Evolutionary conservation across 2,113 vertebrate species (phyloP), one percentile per base, ranked within the genome.

Genomic region (Hydrolagus affinis): DNA sequence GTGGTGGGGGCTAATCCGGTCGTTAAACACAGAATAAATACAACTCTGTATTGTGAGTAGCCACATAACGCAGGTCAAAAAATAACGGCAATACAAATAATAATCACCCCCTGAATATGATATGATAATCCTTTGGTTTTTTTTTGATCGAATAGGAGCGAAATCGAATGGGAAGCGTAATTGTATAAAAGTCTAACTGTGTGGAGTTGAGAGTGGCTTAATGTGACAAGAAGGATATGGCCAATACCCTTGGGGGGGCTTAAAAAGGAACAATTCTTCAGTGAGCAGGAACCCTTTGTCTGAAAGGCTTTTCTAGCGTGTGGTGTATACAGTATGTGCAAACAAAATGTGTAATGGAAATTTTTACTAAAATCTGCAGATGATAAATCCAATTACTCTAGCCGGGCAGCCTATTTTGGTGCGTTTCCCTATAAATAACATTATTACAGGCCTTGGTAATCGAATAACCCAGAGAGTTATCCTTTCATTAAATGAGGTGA

Each of bases 271-370:
- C 60, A 59, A 66, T 30, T 28, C 25, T 64, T 80, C 64, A 64
- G n/a, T 4, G 23, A 68, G 62, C 30, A 66, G 60, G 17, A 60
- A 9, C 15, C 11, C 62, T 19, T 19, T 30, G 66, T 83, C 78
- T 32, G 78, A 68, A 59, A 66, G 15, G 62, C n/a, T 83, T 83
- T 66, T 83, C 60, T 64, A 25, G 78, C 25, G 78, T 64, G 30
- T 28, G 98, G 98, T 98, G 98, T 99, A 98, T 98, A 96, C 98
- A 99, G 98, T 98, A 99, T 99, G 98, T 98, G 97, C 98, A 99
- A 99, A 99, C 97, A 96, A 98, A 97, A 97, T 98, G 98, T 99
- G 96, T 99, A 99, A 99, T 99, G 98, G 98, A 99, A 99, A 99
- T 99, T 98, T 99, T 98, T 95, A 98, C 95, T 97, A 98, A 98